Evolutionary conservation across 2,888 invertebrate genomes (phyloP).

Genomic region (Polydrusus cervinus): DNA sequence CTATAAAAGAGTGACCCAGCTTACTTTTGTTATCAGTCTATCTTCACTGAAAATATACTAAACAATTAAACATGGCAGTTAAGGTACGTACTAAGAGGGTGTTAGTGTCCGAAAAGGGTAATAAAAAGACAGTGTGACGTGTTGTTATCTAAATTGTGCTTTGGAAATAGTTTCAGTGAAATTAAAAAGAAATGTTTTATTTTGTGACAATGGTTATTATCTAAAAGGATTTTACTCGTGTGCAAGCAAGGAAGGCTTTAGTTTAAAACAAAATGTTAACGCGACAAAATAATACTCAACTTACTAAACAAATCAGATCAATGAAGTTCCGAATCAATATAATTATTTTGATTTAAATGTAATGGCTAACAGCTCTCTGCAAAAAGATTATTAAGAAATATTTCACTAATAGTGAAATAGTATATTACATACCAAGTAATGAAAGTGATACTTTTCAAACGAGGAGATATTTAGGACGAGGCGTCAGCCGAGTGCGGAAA

Average conservation of each 20-base stretch:
- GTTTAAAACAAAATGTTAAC: too few species aligned
- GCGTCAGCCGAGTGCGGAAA: too few species aligned
- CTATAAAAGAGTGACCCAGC: slow-evolving; percentile 59
- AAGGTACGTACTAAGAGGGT: slow-evolving; percentile 57
- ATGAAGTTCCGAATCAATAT: too few species aligned
- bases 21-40: slow-evolving; percentile 61
- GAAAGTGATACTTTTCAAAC: too few species aligned
- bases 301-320: too few species aligned
- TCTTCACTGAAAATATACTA: slow-evolving; percentile 55
- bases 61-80: slow-evolving; percentile 58
- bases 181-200: slow-evolving; percentile 6
- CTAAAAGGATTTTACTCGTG: neutral
- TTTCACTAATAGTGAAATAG: too few species aligned
- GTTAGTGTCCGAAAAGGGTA: slow-evolving; percentile 6
- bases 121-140: slow-evolving; percentile 4
- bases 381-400: too few species aligned
- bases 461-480: too few species aligned
- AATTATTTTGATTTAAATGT: too few species aligned
- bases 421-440: too few species aligned
- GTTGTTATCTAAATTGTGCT: neutral
- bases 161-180: neutral
- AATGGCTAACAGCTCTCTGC: too few species aligned
- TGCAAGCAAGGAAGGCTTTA: neutral
- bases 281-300: too few species aligned
- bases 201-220: slow-evolving; percentile 13